Base-by-base conservation (phyloP, 37 sponge, comb jelly and placozoan genomes). In the Chondrilla cf. caribensis region DNA sequence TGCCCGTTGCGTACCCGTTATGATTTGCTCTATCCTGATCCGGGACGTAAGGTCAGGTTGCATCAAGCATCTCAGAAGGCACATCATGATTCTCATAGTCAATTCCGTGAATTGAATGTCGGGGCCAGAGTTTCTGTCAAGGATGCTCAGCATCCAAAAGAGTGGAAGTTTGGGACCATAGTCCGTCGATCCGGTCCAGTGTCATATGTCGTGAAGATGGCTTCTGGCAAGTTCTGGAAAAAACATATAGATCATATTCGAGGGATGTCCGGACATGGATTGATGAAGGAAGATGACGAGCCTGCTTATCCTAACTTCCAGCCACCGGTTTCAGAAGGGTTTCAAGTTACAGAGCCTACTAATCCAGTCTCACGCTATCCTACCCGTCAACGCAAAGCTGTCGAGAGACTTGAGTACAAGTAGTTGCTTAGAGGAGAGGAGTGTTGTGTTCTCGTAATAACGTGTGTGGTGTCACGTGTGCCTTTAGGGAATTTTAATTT, bases 1-100 rank as follows among this genome's bases (percentile, higher is more conserved):
- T 7, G 40, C 8, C 19, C 8, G 11, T 72, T 72, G 7, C 39
- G 38, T 6, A 72, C 75, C 11, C 37, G 38, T n/a, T 72, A 31
- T 28, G 8, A 64, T 31, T 14, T 64, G 7, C 15, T 64, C 32
- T 17, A 5, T 6, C 77, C 77, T 37, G 79, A 79, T 25, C 1
- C 44, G 9, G 44, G 24, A n/a, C 36, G 2, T 1, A 32, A 22
- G 8, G 79, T 79, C 2, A 2, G 36, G 8, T 2, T 2, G 38
- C 29, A 57, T 5, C 58, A 54, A 51, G 79, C 79, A 11, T 3
- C 58, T 17, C 79, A 79, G 79, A 79, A 79, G 38, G 36, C 24
- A 26, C 58, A 54, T 0, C 58, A 79, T 54, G 79, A 79, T 79
- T 33, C 58, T 1, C 26, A n/a, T 58, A 19, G 36, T 22, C 51